Evolutionary conservation across 1,140 invertebrate genomes (phyloP).

Genomic region (Drosophila repleta): DNA sequence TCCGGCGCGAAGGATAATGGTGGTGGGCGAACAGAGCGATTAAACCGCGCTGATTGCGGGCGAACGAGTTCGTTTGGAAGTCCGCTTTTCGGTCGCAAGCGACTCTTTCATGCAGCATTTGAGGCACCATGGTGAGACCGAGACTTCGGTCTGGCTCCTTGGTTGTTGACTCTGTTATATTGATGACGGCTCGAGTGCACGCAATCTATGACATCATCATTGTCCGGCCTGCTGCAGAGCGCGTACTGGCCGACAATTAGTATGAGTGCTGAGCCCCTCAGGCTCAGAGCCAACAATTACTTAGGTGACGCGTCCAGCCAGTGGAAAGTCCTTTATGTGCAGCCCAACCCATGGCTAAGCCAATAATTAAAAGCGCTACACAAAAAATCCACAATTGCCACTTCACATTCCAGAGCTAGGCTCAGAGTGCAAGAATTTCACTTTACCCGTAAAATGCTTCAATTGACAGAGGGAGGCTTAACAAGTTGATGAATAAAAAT

Average conservation of each 20-base stretch:
- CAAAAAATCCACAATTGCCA: constrained; percentile 8
- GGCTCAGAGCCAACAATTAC: constrained; percentile 20
- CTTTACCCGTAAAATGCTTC: neutral
- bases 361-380: constrained; percentile 18
- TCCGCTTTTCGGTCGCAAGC: constrained; percentile 34
- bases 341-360: constrained; percentile 7
- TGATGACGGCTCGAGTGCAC: constrained; percentile 75
- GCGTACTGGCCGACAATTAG: constrained; percentile 40
- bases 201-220: constrained; percentile 82
- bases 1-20: constrained; percentile 8
- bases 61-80: constrained; percentile 57
- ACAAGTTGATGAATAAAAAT: neutral
- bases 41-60: constrained; percentile 69
- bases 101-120: constrained; percentile 28
- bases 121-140: constrained; percentile 4
- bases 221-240: constrained; percentile 14
- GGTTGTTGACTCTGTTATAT: constrained; percentile 39
- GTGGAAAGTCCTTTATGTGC: neutral
- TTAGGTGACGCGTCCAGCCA: constrained; percentile 19
- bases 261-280: constrained; percentile 32
- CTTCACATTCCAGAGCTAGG: neutral
- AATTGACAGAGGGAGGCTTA: neutral
- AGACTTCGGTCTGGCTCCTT: constrained; percentile 4
- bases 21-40: constrained; percentile 49
- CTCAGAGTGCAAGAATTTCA: constrained; percentile 5